phyloP scores from a whole-genome alignment of 2,797 vertebrate species.

The Vireo griseus region DNA sequence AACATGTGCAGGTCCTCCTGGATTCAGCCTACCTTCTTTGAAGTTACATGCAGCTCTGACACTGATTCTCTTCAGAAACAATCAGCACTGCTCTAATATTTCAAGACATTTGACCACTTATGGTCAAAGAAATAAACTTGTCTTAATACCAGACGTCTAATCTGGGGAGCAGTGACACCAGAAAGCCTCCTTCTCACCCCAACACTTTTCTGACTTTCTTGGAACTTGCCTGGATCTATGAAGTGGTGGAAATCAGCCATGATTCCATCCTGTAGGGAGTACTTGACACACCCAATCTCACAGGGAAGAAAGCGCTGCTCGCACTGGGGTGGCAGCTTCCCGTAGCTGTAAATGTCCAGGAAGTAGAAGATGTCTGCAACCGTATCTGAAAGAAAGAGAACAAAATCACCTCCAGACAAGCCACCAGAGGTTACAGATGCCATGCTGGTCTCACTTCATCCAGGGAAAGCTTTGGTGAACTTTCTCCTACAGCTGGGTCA shows the following conservation, averaged over 20 bases:
- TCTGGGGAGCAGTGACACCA: not conserved
- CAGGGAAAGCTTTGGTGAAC: not conserved
- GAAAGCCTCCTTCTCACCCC: not conserved
- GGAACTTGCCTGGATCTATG: conserved; percentile 73
- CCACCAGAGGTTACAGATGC: not conserved
- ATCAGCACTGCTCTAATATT: not conserved
- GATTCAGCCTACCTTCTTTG: not conserved
- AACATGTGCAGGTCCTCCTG: not conserved
- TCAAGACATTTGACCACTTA: not conserved
- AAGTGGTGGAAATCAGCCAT: conserved; percentile 75
- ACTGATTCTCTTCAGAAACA: not conserved
- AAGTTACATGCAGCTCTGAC: not conserved
- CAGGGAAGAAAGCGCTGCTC: conserved; percentile 79
- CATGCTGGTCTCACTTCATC: not conserved
- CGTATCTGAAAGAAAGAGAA: conserved; percentile 40
- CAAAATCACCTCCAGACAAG: not conserved
- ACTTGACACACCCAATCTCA: conserved; percentile 78
- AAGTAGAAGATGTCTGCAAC: conserved; percentile 72
- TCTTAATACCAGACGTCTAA: not conserved
- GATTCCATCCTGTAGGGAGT: conserved; percentile 74
- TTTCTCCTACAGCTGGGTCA: not conserved
- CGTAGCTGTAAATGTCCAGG: conserved; percentile 78
- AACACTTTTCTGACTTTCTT: not conserved
- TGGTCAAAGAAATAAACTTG: not conserved
- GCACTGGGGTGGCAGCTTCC: conserved; percentile 72